phyloP scores from a whole-genome alignment of 2,888 invertebrate species.

The Zootermopsis nevadensis region DNA sequence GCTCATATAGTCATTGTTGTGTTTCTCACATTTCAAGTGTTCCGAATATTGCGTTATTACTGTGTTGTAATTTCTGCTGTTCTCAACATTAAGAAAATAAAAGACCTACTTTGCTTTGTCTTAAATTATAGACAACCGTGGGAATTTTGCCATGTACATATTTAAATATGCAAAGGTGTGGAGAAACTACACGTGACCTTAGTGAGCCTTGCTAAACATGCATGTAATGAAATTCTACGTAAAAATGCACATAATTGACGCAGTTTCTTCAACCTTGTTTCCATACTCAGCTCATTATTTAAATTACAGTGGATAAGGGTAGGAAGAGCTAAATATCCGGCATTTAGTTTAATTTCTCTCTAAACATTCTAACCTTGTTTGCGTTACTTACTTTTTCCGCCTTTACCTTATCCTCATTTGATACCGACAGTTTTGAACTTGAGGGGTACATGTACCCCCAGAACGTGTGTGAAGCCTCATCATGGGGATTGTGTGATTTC shows the following conservation, averaged over 20 bases:
- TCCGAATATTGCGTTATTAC: neutral
- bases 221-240: neutral
- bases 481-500: no score
- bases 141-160: neutral
- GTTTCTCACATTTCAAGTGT: neutral
- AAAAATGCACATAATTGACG: neutral
- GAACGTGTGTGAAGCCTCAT: no score
- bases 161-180: neutral
- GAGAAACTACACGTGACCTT: neutral
- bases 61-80: neutral
- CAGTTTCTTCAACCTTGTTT: neutral
- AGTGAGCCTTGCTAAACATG: neutral
- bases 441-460: no score
- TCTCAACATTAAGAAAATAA: neutral
- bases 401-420: neutral
- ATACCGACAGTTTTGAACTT: no score
- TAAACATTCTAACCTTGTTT: neutral
- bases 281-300: neutral
- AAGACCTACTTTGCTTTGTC: constrained; percentile 1
- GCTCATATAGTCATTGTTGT: neutral
- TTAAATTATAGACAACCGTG: constrained; percentile 5
- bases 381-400: neutral
- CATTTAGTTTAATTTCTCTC: neutral
- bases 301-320: neutral
- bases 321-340: neutral